Evolutionary conservation across 2,113 vertebrate species (phyloP).

Genomic region (Pedionomus torquatus): DNA sequence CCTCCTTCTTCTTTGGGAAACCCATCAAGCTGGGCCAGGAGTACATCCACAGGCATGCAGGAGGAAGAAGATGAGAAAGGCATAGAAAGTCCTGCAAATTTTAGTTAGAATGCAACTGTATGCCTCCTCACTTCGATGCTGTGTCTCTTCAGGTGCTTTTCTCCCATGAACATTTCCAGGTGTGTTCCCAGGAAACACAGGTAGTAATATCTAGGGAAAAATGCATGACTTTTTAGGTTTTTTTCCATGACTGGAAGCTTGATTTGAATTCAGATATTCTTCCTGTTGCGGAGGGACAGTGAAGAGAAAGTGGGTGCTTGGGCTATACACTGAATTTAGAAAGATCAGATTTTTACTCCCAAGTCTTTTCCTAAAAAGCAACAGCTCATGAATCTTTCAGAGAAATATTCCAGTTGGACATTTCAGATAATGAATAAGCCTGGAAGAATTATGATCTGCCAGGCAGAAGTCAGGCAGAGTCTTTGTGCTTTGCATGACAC

Average conservation of each 20-base stretch:
- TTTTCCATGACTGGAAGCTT: background rate
- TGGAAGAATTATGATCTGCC: background rate
- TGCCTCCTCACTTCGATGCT: accelerated
- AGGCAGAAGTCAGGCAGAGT: background rate
- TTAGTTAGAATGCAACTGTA: background rate
- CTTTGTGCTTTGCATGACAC: background rate
- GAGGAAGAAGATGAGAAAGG: background rate
- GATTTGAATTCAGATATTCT: background rate
- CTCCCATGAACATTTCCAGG: background rate
- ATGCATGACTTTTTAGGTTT: background rate
- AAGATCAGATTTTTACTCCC: background rate
- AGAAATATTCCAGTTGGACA: background rate
- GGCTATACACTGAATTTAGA: background rate
- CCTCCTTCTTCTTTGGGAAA: background rate
- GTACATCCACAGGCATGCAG: background rate
- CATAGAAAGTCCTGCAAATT: background rate
- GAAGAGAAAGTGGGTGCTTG: background rate
- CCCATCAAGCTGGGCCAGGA: background rate
- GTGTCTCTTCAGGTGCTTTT: background rate
- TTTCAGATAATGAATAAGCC: background rate
- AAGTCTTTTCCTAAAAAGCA: background rate
- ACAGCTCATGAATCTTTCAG: background rate
- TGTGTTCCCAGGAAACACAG: background rate
- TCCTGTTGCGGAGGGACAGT: background rate
- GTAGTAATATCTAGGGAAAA: background rate